Evolutionary conservation across 2,888 invertebrate genomes (phyloP).

Genomic region (Meandrusa payeni): DNA sequence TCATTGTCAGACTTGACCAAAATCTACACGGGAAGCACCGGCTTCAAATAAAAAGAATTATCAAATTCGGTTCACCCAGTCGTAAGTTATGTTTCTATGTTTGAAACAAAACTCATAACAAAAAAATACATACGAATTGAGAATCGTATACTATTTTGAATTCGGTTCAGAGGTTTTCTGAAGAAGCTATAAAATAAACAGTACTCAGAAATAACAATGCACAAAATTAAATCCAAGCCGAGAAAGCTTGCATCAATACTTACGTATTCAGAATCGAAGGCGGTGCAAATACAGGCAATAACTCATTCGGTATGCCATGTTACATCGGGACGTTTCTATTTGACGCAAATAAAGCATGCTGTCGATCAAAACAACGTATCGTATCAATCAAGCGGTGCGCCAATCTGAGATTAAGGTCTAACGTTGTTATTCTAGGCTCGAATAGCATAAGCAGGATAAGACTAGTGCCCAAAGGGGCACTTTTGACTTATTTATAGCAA

Average conservation of each 20-base stretch:
- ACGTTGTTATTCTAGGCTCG: slow-evolving; percentile 19
- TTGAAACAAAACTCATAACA: too few relatives aligned
- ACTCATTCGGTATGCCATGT: slow-evolving; percentile 38
- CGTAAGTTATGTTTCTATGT: too few relatives aligned
- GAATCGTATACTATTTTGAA: too few relatives aligned
- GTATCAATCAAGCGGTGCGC: slow-evolving; percentile 39
- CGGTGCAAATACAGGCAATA: slow-evolving; percentile 40
- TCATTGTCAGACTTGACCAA: too few relatives aligned
- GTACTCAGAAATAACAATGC: slow-evolving; percentile 11
- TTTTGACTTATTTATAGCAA: too few relatives aligned
- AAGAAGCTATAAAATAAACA: too few relatives aligned
- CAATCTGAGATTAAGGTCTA: slow-evolving; percentile 26
- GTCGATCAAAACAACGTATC: slow-evolving; percentile 42
- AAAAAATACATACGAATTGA: too few relatives aligned
- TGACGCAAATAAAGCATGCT: slow-evolving; percentile 47
- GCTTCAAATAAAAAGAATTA: too few relatives aligned
- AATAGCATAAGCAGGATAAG: slow-evolving; percentile 9
- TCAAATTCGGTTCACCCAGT: too few relatives aligned
- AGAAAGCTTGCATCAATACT: slow-evolving; percentile 37
- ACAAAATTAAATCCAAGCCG: slow-evolving; percentile 26
- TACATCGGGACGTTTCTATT: slow-evolving; percentile 42
- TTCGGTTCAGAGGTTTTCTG: too few relatives aligned
- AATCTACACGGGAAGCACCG: too few relatives aligned
- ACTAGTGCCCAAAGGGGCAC: slow-evolving; percentile 7
- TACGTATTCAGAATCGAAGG: slow-evolving; percentile 36